Percentiles rank a stretch among this genome's conserved stretches.
Evolutionary conservation across 92 coral and sea anemone species (phyloP).

Genomic region (Palythoa heliodiscus): DNA sequence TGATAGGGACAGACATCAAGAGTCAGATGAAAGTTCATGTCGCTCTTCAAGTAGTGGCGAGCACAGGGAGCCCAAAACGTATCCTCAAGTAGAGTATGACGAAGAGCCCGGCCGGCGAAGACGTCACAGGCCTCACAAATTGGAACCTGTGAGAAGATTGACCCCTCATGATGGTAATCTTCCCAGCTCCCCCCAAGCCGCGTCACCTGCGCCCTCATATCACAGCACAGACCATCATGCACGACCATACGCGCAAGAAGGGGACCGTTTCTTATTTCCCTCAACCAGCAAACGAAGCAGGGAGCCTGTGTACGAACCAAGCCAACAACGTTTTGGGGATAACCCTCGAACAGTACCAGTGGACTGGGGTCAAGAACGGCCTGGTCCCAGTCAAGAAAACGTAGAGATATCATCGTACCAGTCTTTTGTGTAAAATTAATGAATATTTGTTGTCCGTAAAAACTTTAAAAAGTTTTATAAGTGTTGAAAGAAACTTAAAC

Average conservation of each 20-base stretch:
- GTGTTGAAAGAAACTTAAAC: background rate
- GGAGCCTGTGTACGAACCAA: constrained; percentile 35
- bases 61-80: constrained; percentile 63
- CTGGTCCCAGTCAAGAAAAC: constrained; percentile 36
- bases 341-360: constrained; percentile 43
- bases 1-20: constrained; percentile 48
- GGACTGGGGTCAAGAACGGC: constrained; percentile 43
- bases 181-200: constrained; percentile 56
- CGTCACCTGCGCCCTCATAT: constrained; percentile 95
- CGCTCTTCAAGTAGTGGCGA: constrained; percentile 85
- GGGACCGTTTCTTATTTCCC: background rate
- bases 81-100: constrained; percentile 60
- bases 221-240: constrained; percentile 61
- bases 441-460: background rate
- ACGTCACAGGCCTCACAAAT: constrained; percentile 62
- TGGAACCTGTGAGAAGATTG: constrained; percentile 39
- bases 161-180: constrained; percentile 26
- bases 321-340: constrained; percentile 31
- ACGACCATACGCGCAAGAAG: constrained; percentile 3
- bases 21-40: constrained; percentile 67
- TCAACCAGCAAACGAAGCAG: constrained; percentile 31
- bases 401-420: constrained; percentile 73
- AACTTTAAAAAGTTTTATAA: background rate
- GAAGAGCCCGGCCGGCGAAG: constrained; percentile 81
- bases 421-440: constrained; percentile 62